These are phyloP conservation scores for Psettodes erumei DNA, from an alignment of 2,113 vertebrate species.

Conservation along the genomic window DNA sequence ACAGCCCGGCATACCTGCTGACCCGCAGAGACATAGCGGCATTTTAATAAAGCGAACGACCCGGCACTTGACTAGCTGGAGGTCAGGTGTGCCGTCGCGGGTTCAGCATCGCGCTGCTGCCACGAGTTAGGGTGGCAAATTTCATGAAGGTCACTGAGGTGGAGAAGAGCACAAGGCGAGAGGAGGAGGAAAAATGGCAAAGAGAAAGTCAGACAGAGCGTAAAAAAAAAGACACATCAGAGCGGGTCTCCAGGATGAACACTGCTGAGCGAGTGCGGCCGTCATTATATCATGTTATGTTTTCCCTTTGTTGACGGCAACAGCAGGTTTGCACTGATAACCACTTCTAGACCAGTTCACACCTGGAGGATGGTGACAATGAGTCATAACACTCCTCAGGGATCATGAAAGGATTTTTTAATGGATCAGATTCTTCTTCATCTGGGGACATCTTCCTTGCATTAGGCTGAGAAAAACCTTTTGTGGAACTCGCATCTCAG, in stretches of 20 bases:
- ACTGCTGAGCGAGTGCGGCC: conserved; percentile 1
- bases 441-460: neutral
- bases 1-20: conserved; percentile 31
- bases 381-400: conserved; percentile 28
- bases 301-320: conserved; percentile 1
- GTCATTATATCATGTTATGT: conserved; percentile 13
- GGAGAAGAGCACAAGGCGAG: neutral
- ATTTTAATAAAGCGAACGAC: conserved; percentile 58
- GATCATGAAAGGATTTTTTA: conserved; percentile 9
- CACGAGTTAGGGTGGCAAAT: conserved; percentile 19
- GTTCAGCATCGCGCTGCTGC: conserved; percentile 31
- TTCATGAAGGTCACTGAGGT: conserved; percentile 41
- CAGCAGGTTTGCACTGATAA: conserved; percentile 8
- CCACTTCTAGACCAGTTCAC: conserved; percentile 32
- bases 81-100: conserved; percentile 10
- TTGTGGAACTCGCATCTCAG: conserved; percentile 1
- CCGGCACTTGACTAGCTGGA: conserved; percentile 39
- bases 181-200: neutral
- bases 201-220: neutral
- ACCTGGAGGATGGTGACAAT: conserved; percentile 18
- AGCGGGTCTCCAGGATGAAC: neutral
- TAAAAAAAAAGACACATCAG: neutral
- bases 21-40: conserved; percentile 34
- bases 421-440: neutral
- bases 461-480: neutral